A percentile compares a stretch with the other conserved stretches of the same genome.
Evolutionary conservation across 23 tunicate genomes (phyloP).

Genomic region (Ascidia mentula): DNA sequence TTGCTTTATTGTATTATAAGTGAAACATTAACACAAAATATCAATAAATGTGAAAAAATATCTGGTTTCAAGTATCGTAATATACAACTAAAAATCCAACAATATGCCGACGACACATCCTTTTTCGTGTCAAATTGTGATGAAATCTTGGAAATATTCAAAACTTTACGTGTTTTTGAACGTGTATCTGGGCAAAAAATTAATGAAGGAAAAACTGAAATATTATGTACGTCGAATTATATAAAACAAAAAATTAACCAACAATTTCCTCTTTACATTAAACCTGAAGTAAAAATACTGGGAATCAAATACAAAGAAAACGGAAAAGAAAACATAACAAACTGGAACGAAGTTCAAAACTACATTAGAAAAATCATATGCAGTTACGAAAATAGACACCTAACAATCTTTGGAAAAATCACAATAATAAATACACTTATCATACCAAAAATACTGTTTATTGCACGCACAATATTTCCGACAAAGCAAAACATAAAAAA

Average conservation of each 20-base stretch:
- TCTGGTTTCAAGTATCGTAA: slow-evolving; percentile 13
- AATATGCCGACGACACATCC: slow-evolving; percentile 40
- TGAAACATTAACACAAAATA: slow-evolving; percentile 1
- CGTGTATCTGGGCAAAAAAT: slow-evolving; percentile 24
- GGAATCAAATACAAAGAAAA: neutral
- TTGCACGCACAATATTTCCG: neutral
- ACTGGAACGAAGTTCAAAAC: neutral
- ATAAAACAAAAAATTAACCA: no score
- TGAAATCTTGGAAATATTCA: neutral
- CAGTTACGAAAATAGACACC: neutral
- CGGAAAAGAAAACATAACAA: neutral
- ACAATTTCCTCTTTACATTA: neutral
- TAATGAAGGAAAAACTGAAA: slow-evolving; percentile 24
- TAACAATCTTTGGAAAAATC: slow-evolving; percentile 1
- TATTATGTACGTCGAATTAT: neutral
- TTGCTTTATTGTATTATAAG: slow-evolving; percentile 2
- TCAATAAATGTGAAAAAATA: neutral
- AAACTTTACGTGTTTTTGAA: neutral
- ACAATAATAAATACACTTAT: slow-evolving; percentile 12
- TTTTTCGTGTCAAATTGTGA: neutral
- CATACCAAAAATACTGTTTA: neutral
- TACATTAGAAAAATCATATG: neutral
- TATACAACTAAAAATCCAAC: slow-evolving; percentile 16
- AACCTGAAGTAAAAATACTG: neutral
- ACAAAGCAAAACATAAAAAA: neutral